Evolutionary conservation across 2,113 vertebrate genomes (phyloP).

Genomic region (Ameiurus melas): DNA sequence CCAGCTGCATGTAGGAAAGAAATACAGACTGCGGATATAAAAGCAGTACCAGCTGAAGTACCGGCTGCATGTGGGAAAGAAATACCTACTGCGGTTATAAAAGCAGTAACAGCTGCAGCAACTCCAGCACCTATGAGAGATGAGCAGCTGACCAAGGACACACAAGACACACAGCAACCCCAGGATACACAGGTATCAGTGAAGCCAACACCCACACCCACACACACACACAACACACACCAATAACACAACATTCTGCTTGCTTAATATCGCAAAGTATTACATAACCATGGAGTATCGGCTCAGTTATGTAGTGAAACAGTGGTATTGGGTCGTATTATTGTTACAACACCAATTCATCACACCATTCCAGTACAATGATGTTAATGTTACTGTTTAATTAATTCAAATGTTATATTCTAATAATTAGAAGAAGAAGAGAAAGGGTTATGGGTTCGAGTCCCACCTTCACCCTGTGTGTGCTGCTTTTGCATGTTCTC

Average conservation of each 20-base stretch:
- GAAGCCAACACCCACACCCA: not conserved
- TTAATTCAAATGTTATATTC: no score
- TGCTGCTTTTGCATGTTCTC: no score
- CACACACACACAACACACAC: not conserved
- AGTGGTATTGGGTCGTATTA: no score
- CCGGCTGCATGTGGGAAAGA: not conserved
- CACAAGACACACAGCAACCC: not conserved
- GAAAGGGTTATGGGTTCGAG: no score
- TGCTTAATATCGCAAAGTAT: not conserved
- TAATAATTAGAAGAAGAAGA: no score
- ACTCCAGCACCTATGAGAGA: not conserved
- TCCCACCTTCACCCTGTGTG: no score
- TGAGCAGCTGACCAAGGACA: not conserved
- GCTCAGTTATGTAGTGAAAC: no score
- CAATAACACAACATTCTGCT: not conserved
- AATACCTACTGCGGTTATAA: no score
- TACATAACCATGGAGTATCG: not conserved
- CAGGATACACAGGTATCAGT: not conserved
- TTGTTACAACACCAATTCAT: no score
- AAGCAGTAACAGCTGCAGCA: not conserved
- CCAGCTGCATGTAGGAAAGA: no score
- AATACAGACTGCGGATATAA: not conserved
- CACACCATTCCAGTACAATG: no score
- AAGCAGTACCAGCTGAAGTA: not conserved
- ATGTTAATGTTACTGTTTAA: no score